These are phyloP conservation scores for Orius laevigatus DNA, from an alignment of 1,140 invertebrate genomes.

Conservation along the genomic window DNA sequence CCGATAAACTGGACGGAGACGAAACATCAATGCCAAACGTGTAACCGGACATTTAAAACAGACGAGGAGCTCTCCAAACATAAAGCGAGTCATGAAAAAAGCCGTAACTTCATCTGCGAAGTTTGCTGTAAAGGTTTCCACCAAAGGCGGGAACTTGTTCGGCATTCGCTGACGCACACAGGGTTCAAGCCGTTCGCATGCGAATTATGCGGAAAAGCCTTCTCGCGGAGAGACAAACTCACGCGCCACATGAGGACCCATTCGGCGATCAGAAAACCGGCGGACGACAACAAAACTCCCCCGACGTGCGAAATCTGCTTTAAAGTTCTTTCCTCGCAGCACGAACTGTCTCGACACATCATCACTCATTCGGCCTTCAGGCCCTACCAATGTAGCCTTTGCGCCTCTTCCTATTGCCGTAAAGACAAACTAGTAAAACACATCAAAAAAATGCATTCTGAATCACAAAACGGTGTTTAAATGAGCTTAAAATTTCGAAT, in stretches of 20 bases:
- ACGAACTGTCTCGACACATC: slow-evolving; percentile 11
- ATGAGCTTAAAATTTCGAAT: neutral
- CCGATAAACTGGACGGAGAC: slow-evolving; percentile 8
- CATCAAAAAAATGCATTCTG: slow-evolving; percentile 5
- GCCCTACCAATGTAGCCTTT: slow-evolving; percentile 12
- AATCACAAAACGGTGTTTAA: neutral
- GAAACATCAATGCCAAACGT: neutral
- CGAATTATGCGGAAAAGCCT: slow-evolving; percentile 33
- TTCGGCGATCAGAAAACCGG: neutral
- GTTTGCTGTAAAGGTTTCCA: slow-evolving; percentile 26
- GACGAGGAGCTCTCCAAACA: neutral
- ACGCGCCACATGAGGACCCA: slow-evolving; percentile 11
- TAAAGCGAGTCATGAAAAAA: neutral
- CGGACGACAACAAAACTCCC: neutral
- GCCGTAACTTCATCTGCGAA: slow-evolving; percentile 11
- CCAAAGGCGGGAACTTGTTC: slow-evolving; percentile 20
- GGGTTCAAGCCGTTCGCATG: slow-evolving; percentile 35
- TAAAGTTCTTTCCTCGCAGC: slow-evolving; percentile 7
- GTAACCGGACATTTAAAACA: neutral
- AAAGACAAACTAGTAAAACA: slow-evolving; percentile 14
- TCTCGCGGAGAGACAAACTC: slow-evolving; percentile 9
- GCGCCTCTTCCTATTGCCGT: slow-evolving; percentile 7
- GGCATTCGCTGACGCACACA: slow-evolving; percentile 31
- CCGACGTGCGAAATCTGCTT: slow-evolving; percentile 9
- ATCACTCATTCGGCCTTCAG: slow-evolving; percentile 8